phyloP scores from a whole-genome alignment of 2,888 invertebrate species.

The Cheilosia vernalis region DNA sequence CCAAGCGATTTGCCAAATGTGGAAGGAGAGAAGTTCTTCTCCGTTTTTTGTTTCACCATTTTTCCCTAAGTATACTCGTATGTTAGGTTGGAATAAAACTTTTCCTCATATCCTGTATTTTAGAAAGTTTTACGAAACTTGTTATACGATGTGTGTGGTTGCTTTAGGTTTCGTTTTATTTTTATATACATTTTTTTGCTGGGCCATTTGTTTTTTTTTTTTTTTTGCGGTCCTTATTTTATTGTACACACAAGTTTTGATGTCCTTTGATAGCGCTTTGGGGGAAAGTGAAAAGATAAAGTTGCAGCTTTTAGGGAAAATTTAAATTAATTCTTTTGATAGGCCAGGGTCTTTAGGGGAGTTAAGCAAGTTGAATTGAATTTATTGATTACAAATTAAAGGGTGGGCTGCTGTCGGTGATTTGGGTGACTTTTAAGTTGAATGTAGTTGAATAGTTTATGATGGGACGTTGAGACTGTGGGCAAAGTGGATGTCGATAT shows the following conservation, averaged over 20 bases:
- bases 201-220: too few relatives aligned
- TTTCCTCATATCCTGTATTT: conserved; percentile 53
- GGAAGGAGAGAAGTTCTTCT: not conserved
- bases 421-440: conserved; percentile 3
- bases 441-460: not conserved
- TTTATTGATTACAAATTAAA: conserved; percentile 27
- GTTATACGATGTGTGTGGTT: conserved; percentile 57
- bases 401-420: not conserved
- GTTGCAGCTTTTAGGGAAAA: conserved; percentile 46
- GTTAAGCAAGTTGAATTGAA: conserved; percentile 57
- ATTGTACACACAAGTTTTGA: conserved; percentile 38
- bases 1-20: conserved; percentile 43
- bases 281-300: conserved; percentile 35
- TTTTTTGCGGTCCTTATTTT: conserved; percentile 36
- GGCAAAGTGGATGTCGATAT: too few relatives aligned
- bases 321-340: conserved; percentile 62
- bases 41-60: not conserved
- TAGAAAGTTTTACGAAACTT: conserved; percentile 55
- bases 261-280: conserved; percentile 33
- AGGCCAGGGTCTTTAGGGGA: conserved; percentile 41
- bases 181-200: not conserved
- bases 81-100: conserved; percentile 28
- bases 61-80: not conserved
- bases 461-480: too few relatives aligned
- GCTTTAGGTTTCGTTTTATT: conserved; percentile 5